Evolutionary conservation across 2,797 vertebrate genomes (phyloP), one percentile per base, ranked within the genome.

Genomic region (Takifugu rubripes): DNA sequence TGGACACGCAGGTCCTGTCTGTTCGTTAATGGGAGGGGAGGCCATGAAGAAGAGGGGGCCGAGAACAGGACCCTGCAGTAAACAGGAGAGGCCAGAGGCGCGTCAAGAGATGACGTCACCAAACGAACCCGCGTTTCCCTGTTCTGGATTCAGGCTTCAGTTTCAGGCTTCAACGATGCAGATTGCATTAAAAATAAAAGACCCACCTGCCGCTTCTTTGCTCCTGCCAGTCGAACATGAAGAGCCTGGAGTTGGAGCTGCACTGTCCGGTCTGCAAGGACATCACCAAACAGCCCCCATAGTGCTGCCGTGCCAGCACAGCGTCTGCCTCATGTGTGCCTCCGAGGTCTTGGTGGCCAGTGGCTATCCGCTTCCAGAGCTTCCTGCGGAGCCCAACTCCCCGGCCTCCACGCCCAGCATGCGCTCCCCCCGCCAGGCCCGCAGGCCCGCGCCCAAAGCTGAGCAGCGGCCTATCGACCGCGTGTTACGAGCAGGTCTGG

Each of bases 191-290:
- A 10, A 33, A 33, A 1, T 9, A 33, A 33, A 8, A 33, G 8
- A 3, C 27, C 12, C 1, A 40, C 27, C 8, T 3, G 6, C 40
- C 25, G 0, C 27, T 5, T 56, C 15, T 73, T 47, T 64, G 25
- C 50, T 31, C 53, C 15, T 45, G 68, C 51, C 73, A 98, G 96
- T 93, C 93, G 6, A 95, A 93, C 85, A 94, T 98, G 94, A 97
- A 95, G 92, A 97, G 95, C 87, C 94, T 98, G 93, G 96, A 99
- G 88, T 90, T 91, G 12, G 96, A 98, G 81, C 86, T 98, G 74
- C 91, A 94, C 53, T 98, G 96, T 56, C 91, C 94, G 0, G 92
- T 96, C 77, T 98, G 96, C 81, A 96, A 95, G 73, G 94, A 95
- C 74, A 94, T 97, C 60, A 95, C 95, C 79, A 97, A 96, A 70